Percentiles rank a stretch among this genome's conserved stretches.
Conservation (phyloP, 37 sponge, comb jelly and placozoan species). For the Chondrilla cf. caribensis region DNA sequence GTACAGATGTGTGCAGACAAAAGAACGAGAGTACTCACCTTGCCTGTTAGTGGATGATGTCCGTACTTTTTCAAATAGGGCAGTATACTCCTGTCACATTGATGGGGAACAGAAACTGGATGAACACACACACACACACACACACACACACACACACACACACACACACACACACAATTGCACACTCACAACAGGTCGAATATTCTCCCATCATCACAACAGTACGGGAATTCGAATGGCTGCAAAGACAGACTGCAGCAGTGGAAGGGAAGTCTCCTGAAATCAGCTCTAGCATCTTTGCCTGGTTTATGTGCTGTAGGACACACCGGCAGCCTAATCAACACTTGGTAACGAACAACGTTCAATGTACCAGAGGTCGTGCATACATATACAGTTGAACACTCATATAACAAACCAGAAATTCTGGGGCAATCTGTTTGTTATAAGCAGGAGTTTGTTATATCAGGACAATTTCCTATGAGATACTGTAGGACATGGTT, state of each 20-base stretch:
- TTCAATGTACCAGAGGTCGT: no score
- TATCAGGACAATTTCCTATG: no score
- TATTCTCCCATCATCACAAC: constrained; percentile 81
- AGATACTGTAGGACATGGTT: no score
- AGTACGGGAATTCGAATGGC: constrained; percentile 89
- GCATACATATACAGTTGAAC: no score
- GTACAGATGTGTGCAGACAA: not conserved
- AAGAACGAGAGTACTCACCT: constrained; percentile 37
- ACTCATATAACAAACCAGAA: no score
- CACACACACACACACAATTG: constrained; percentile 27
- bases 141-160: constrained; percentile 22
- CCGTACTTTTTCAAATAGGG: constrained; percentile 88
- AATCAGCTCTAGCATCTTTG: constrained; percentile 35
- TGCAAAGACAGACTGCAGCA: constrained; percentile 96
- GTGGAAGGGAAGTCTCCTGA: constrained; percentile 85
- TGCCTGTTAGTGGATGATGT: constrained; percentile 80
- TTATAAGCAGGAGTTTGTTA: no score
- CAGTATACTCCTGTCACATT: constrained; percentile 59
- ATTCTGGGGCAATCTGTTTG: no score
- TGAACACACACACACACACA: not conserved
- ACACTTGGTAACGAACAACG: no score
- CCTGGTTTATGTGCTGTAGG: not conserved
- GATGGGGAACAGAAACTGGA: not conserved
- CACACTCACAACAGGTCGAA: constrained; percentile 86
- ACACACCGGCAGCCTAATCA: not conserved